These are phyloP conservation scores for Phrynosoma blainvillii DNA, from an alignment of 2,113 vertebrate genomes.

Conservation along the genomic window DNA sequence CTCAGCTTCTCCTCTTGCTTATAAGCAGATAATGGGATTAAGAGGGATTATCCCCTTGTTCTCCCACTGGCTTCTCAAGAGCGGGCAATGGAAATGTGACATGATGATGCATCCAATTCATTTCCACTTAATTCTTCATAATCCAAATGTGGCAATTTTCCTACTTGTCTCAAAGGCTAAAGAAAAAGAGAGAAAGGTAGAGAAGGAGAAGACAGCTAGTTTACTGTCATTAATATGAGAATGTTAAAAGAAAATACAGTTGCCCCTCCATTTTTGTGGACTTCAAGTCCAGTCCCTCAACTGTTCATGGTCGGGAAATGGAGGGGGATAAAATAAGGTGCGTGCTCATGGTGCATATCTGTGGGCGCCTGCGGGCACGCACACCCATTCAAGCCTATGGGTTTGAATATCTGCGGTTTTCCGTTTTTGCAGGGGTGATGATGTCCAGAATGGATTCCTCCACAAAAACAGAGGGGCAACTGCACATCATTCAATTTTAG, in stretches of 20 bases:
- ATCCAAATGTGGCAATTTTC: not conserved
- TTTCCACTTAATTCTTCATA: slow-evolving; percentile 2
- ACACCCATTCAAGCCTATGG: too few species aligned
- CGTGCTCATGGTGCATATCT: too few species aligned
- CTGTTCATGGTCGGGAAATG: too few species aligned
- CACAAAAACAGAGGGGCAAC: too few species aligned
- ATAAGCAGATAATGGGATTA: slow-evolving; percentile 43
- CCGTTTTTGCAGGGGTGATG: too few species aligned
- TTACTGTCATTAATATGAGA: not conserved
- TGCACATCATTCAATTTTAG: not conserved
- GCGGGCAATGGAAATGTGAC: not conserved
- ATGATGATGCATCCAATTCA: not conserved
- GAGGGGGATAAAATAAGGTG: too few species aligned
- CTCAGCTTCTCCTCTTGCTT: not conserved
- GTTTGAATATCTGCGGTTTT: too few species aligned
- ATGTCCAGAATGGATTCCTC: too few species aligned
- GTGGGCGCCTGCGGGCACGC: too few species aligned
- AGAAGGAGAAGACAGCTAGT: not conserved
- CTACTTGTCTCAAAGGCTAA: not conserved
- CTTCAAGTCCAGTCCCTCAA: too few species aligned
- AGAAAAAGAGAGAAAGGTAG: not conserved
- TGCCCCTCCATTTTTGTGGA: too few species aligned
- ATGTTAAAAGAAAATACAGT: not conserved
- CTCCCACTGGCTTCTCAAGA: slow-evolving; percentile 4
- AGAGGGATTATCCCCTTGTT: slow-evolving; percentile 19